phyloP scores from a whole-genome alignment of 64 coral and sea anemone genomes.

The Montipora foliosa region DNA sequence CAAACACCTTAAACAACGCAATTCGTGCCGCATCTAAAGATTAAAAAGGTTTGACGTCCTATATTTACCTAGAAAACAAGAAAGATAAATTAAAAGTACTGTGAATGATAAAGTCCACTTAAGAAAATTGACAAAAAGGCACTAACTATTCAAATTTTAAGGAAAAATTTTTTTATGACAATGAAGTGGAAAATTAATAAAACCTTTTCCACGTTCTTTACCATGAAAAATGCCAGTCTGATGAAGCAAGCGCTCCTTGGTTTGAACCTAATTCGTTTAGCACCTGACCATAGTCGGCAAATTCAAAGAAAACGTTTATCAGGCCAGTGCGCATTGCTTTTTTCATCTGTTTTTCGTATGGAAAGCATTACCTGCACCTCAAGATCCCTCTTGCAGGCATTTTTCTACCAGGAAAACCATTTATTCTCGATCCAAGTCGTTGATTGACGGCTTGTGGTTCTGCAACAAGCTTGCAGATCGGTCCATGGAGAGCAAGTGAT shows the following conservation, averaged over 20 bases:
- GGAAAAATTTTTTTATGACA: neutral
- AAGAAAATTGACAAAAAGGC: neutral
- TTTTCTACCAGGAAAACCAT: neutral
- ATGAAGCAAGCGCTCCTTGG: neutral
- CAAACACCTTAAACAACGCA: neutral
- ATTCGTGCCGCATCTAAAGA: conserved; percentile 2
- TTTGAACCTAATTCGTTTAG: conserved; percentile 73
- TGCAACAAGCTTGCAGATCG: neutral
- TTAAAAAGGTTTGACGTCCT: conserved; percentile 7
- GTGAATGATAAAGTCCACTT: neutral
- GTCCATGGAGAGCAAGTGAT: neutral
- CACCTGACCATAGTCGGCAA: conserved; percentile 70
- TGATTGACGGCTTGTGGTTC: conserved; percentile 20
- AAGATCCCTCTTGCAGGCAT: neutral
- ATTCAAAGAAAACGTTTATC: conserved; percentile 78
- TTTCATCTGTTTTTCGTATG: conserved; percentile 85
- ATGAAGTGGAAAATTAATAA: conserved; percentile 8
- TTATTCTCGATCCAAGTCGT: neutral
- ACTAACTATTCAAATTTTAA: neutral
- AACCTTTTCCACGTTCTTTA: neutral
- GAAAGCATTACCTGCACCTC: conserved; percentile 19
- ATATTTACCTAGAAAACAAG: conserved; percentile 11
- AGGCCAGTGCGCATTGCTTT: conserved; percentile 12
- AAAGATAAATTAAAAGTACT: neutral
- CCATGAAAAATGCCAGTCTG: conserved; percentile 5